Base-by-base conservation (phyloP, 2,113 vertebrate genomes). In the Gymnocephalus cernua region DNA sequence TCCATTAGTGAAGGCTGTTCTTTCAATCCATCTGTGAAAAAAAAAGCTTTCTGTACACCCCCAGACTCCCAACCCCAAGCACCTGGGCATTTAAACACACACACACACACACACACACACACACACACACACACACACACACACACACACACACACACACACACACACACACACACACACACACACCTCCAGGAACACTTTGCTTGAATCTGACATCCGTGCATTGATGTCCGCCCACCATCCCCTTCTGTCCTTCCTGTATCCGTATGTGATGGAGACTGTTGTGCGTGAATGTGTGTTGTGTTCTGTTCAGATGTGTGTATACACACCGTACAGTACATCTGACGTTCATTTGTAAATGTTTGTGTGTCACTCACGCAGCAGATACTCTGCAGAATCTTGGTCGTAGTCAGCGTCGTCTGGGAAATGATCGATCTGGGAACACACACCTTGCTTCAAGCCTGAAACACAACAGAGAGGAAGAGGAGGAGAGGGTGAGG, bases 401-500 rank as follows among this genome's bases (percentile, higher is more conserved):
- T 98, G 97, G 91, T 98, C 97, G 71, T 98, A 98, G 92, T 98
- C 97, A 29, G 96, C 97, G 86, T 98, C 97, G 27, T 98, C 97
- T 2, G 97, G 97, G 86, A 98, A 98, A 74, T 98, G 97, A 93
- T 98, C 97, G 90, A 98, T 98, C 94, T 97, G 96, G 77, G 97
- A 97, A 86, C 97, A 98, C 66, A 97, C 94, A 6, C 97, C 97
- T 93, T 96, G 94, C 90, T 96, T 97, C 93, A 96, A 48, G 47
- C 96, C 97, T 97, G 92, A 11, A 80, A 85, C 68, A 71, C 58
- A 12, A 66, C 1, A 16, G 50, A 58, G 63, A 50, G 10, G 59
- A 50, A 62, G 61, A 80, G 35, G 63, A 73, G n/a, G 35, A 50
- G 56, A 70, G 19, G 10, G 25, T 48, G 38, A 77, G 21, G 15